Base-by-base conservation (phyloP, 2,797 vertebrate species). In the Caiman crocodilus region DNA sequence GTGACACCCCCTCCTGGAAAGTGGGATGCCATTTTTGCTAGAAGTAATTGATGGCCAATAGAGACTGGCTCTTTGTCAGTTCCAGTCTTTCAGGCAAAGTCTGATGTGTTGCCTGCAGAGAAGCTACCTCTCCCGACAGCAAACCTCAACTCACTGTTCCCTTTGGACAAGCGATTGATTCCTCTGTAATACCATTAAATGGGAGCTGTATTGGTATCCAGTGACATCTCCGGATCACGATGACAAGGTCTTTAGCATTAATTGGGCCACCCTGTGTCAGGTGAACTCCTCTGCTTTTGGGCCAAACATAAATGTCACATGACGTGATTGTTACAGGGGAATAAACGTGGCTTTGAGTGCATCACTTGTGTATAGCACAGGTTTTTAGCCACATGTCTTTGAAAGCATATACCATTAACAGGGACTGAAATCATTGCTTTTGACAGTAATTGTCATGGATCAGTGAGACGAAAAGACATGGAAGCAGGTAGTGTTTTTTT, bases 91-190 rank as follows among this genome's bases (percentile, higher is more conserved):
- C 74, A 87, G 96, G 96, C 96, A 74, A 82, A 96, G 93, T 94
- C 97, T 98, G 98, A 98, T 83, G 93, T 74, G 55, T 94, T 16
- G 79, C 98, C 97, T 87, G 86, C 30, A 98, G 96, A 97, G 93
- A 96, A 95, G 84, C 85, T 92, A 67, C 90, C 82, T 94, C 90
- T 90, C 86, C 92, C 61, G 80, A 94, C 85, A 91, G 97, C 95
- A 81, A 89, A 94, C 97, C 97, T 97, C 79, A 85, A 4, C 94
- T 97, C 93, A 95, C 96, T 96, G 96, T 97, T 96, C 73, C 89
- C 92, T 92, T 96, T 84, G 64, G 98, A 98, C 98, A 98, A 97
- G 95, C 99, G 99, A 99, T 99, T 98, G 99, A 98, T 98, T 98
- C 96, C 90, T 94, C 95, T 87, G 82, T 98, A 98, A 99, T 98